phyloP scores from a whole-genome alignment of 2,797 vertebrate genomes.

The Gallinago nigripennis region DNA sequence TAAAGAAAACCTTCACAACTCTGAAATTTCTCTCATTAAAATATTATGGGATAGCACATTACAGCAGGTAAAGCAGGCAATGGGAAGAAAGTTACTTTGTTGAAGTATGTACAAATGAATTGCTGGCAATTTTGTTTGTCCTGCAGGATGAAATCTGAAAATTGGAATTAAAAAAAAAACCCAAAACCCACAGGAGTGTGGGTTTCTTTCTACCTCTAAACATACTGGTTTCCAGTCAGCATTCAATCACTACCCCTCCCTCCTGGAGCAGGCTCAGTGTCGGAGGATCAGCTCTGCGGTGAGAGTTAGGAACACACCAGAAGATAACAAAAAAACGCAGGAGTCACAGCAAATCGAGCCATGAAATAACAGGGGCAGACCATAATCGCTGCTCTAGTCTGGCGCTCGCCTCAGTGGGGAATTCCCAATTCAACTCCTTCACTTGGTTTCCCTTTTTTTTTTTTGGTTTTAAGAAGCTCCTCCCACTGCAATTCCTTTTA shows the following conservation, averaged over 20 bases:
- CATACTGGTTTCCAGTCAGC: not conserved
- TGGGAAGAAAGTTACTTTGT: not conserved
- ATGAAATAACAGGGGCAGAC: accelerated
- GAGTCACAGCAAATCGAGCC: not conserved
- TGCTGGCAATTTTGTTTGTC: accelerated
- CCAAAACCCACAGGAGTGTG: accelerated
- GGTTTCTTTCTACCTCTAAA: not conserved
- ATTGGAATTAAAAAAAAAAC: accelerated
- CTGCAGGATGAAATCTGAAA: not conserved
- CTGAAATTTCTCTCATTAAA: not conserved
- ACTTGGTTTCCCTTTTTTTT: not conserved
- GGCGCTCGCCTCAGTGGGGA: accelerated
- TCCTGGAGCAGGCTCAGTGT: not conserved
- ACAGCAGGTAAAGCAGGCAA: not conserved
- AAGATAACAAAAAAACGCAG: not conserved
- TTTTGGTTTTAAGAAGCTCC: not conserved
- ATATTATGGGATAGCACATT: not conserved
- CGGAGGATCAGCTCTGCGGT: not conserved
- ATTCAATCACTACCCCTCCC: not conserved
- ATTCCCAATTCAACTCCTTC: not conserved
- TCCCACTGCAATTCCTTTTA: not conserved
- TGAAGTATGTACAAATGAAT: not conserved
- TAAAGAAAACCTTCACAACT: not conserved
- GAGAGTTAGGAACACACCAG: accelerated
- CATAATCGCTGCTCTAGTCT: accelerated